phyloP scores from a whole-genome alignment of 2,888 invertebrate genomes.

The Acrobeloides nanus region DNA sequence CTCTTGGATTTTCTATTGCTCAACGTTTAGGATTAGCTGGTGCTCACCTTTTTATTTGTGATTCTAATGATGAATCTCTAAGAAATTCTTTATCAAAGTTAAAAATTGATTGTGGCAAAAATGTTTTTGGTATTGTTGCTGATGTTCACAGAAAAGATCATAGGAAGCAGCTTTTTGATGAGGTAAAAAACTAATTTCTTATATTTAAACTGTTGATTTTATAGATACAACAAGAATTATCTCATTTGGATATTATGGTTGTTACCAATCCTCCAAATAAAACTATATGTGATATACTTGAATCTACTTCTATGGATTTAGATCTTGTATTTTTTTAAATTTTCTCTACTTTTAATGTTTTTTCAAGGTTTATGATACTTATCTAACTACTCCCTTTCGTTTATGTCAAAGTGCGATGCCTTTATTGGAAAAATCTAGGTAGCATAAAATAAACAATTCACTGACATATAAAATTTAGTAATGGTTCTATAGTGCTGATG shows the following conservation, averaged over 20 bases:
- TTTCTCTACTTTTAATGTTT: constrained; percentile 1
- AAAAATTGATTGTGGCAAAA: constrained; percentile 14
- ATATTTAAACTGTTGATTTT: constrained; percentile 1
- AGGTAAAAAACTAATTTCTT: constrained; percentile 5
- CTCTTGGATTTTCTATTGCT: no score
- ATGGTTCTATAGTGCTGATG: constrained; percentile 27
- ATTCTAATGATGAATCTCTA: constrained; percentile 11
- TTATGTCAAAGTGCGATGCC: constrained; percentile 30
- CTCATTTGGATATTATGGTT: constrained; percentile 18
- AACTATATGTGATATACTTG: constrained; percentile 33
- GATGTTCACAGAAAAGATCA: constrained; percentile 17
- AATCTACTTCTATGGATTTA: constrained; percentile 20
- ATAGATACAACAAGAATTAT: constrained; percentile 22
- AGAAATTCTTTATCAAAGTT: constrained; percentile 12
- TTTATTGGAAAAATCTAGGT: constrained; percentile 31
- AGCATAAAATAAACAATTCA: background rate
- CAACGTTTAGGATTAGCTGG: constrained; percentile 34
- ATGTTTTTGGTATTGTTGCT: constrained; percentile 17
- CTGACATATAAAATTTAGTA: constrained; percentile 11
- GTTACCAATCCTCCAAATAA: constrained; percentile 22
- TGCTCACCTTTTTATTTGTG: constrained; percentile 14
- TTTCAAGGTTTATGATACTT: constrained; percentile 25
- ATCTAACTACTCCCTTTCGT: constrained; percentile 36
- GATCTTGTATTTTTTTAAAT: constrained; percentile 11
- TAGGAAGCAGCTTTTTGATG: constrained; percentile 17